Base-by-base conservation (phyloP, 2,113 vertebrate genomes). In the Siniperca chuatsi region DNA sequence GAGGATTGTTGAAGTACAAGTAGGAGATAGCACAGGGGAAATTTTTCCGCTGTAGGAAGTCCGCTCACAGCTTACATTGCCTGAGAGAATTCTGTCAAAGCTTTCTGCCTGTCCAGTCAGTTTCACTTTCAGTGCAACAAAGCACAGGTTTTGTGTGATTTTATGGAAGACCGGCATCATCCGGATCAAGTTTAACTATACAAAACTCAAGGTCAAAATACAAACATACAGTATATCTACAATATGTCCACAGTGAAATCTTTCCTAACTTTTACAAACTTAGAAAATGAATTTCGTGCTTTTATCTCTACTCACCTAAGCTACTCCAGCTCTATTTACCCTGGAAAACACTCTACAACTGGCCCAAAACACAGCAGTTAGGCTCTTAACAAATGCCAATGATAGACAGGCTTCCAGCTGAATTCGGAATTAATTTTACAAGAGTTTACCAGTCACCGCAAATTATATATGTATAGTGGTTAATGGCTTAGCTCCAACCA, bases 41-140 rank as follows among this genome's bases (percentile, higher is more conserved):
- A 67, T 20, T 87, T 88, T 92, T 93, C 89, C 86, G 8, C 60
- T 77, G 74, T 62, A 85, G 90, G 84, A 94, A 90, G 85, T 88
- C 18, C 21, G 64, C 70, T 73, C 60, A 42, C 55, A 33, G 46
- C 86, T 93, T 86, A 94, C 90, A 91, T 90, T n/a, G 25, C 86
- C 84, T 37, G 23, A 6, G 83, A 91, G 87, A 81, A 79, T 81
- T 86, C 65, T 72, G 55, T 79, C 40, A 33, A 78, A 73, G 40
- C 50, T 10, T 9, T 73, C 73, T 81, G 79, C 62, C 84, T 37
- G 21, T 62, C 29, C 76, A 65, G 58, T 62, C 55, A 37, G 46
- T 73, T 84, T 76, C 33, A 55, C 66, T 83, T 75, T 64, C 57
- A 73, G 7, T 58, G 20, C 29, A 78, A 9, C 61, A 42, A 29